Base-by-base conservation (phyloP, 2,797 vertebrate species). In the Thunnus albacares region DNA sequence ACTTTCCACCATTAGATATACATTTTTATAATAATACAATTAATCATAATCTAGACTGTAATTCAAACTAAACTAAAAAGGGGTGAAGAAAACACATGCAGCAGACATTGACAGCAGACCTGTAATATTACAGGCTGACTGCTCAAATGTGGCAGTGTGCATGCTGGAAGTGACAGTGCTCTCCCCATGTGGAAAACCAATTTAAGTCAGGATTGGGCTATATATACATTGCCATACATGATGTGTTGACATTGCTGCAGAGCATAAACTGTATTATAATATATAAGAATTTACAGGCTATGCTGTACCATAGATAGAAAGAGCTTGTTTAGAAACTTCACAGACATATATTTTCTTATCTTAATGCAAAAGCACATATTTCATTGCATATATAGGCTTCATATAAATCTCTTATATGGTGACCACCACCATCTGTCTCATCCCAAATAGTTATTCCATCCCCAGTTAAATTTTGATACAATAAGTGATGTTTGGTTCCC, bases 401-500 rank as follows among this genome's bases (percentile, higher is more conserved):
- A 3, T 41, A 43, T 20, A 6, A 3, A 24, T 59, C 12, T 64
- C 47, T 65, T 17, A 47, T 35, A 59, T 30, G 68, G 38, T 63
- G 61, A 82, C 49, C 52, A 41, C 26, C 18, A 49, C 41, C 49
- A 57, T 75, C 60, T 77, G 38, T 72, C 59, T 62, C 61, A 43
- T 71, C 61, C 35, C 12, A 38, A 61, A 67, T 64, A 61, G 6
- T 67, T 57, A 58, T 70, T 26, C 33, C 51, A 53, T 71, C 52
- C 33, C 71, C 64, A 28, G 26, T 81, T 74, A 68, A 63, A 58
- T 76, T 84, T 59, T 71, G 71, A 79, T 77, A 68, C 70, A 72
- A 75, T 63, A 70, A 75, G 61, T 53, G 24, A 70, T 68, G 69
- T 85, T 81, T 77, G 60, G 82, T 56, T 79, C 58, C 62, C 64